Evolutionary conservation across 1,140 invertebrate species (phyloP).

Genomic region (Drosophila pachea): DNA sequence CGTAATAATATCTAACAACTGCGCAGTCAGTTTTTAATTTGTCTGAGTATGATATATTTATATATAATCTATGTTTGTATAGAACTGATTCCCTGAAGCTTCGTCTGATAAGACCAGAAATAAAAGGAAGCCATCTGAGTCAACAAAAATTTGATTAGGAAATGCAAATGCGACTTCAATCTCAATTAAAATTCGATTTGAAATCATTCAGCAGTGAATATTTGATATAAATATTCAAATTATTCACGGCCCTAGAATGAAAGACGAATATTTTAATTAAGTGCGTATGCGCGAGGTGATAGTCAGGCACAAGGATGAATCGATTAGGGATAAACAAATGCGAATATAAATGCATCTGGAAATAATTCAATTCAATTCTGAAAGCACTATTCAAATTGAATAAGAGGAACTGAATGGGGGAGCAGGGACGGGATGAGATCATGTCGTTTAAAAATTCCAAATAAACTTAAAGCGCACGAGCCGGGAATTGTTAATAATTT

Average conservation of each 20-base stretch:
- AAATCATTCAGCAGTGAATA: too few relatives aligned
- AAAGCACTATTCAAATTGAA: background rate
- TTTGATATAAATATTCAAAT: too few relatives aligned
- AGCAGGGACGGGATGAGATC: too few relatives aligned
- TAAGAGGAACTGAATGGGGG: background rate
- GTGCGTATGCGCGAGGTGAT: background rate
- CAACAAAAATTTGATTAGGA: conserved; percentile 15
- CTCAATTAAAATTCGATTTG: background rate
- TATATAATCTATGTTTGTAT: background rate
- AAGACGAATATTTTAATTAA: conserved; percentile 4
- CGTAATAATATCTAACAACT: too few relatives aligned
- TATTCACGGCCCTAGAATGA: background rate
- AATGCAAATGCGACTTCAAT: background rate
- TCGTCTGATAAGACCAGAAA: conserved; percentile 14
- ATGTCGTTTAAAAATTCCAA: too few relatives aligned
- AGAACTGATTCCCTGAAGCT: background rate
- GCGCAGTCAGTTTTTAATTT: too few relatives aligned
- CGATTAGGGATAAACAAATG: background rate
- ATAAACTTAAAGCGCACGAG: too few relatives aligned
- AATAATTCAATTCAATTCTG: conserved; percentile 6
- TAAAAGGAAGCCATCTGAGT: background rate
- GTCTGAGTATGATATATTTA: too few relatives aligned
- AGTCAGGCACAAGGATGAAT: background rate
- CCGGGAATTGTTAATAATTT: too few relatives aligned
- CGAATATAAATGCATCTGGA: conserved; percentile 13